Evolutionary conservation across 2,113 vertebrate genomes (phyloP), one percentile per base, ranked within the genome.

Genomic region (Mustelus asterias): DNA sequence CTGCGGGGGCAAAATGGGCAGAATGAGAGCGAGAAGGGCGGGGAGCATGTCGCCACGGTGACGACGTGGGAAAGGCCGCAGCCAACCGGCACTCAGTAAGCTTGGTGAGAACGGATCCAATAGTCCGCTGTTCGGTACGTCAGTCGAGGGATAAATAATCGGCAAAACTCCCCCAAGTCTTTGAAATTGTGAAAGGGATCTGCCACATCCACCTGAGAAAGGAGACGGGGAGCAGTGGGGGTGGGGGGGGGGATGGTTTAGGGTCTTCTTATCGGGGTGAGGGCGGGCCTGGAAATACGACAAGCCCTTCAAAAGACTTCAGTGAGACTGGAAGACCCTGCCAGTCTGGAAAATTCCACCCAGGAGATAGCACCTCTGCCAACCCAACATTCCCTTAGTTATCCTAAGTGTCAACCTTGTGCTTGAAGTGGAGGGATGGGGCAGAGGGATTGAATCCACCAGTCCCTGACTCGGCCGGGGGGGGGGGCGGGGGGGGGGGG

Each of bases 1-100:
- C 99, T 99, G 97, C 96, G 60, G 96, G 96, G 96, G 54, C 37
- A 0, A 0, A 97, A 92, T 90, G 96, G 96, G 86, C 7, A 96
- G 16, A 44, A 83, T 20, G 37, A 24, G 41, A 69, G 86, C 22
- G 58, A 88, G 44, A 0, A 33, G 1, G 16, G 18, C 2, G 2
- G 48, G 44, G 26, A 10, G 85, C 54, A 44, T 22, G 41, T 54
- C 85, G 26, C 10, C 8, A 3, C 10, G 22, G 20, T 88, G 3
- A 48, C 7, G 24, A 54, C 48, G 5, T 54, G 48, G 70, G 70
- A 72, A 72, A 29, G 26, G 26, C 7, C 0, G 13, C n/a, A 18
- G 13, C 0, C 80, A 83, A 44, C 41, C 41, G 20, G 80, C 16
- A 20, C 80, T 41, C 80, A 44, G 80, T 37, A 83, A 41, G 80